phyloP scores from a whole-genome alignment of 1,140 invertebrate species.

The Procambarus virginalis region DNA sequence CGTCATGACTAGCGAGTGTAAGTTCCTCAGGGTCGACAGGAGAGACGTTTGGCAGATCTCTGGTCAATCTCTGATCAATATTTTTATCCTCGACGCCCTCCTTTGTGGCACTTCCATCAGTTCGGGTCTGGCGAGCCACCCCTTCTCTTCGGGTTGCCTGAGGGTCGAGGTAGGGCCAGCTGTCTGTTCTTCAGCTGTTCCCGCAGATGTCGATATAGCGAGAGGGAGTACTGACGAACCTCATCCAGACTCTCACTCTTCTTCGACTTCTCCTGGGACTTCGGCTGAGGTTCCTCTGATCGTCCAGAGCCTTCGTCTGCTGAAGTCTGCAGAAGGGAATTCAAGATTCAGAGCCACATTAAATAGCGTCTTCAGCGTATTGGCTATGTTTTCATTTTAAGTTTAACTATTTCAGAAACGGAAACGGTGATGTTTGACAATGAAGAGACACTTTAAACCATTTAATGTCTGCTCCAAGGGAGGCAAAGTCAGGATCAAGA shows the following conservation, averaged over 20 bases:
- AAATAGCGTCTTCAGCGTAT: too few relatives aligned
- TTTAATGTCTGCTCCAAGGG: too few relatives aligned
- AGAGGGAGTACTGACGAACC: constrained; percentile 42
- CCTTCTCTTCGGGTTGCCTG: neutral
- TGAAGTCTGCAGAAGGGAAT: neutral
- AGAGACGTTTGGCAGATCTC: constrained; percentile 15
- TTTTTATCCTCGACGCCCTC: neutral
- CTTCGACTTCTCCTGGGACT: neutral
- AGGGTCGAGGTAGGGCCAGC: constrained; percentile 10
- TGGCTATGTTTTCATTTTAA: too few relatives aligned
- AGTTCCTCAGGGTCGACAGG: constrained; percentile 33
- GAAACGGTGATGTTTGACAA: too few relatives aligned
- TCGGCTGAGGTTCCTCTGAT: neutral
- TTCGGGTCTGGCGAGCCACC: neutral
- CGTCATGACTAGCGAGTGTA: constrained; percentile 9
- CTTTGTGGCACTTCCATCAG: neutral
- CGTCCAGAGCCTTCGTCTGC: neutral
- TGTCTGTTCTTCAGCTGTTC: constrained; percentile 48
- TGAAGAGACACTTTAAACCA: too few relatives aligned
- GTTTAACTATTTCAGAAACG: too few relatives aligned
- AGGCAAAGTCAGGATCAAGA: too few relatives aligned
- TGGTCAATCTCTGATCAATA: constrained; percentile 6
- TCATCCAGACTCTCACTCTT: constrained; percentile 32
- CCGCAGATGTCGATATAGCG: constrained; percentile 39
- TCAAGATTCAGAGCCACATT: neutral